Conservation (phyloP, 1,140 invertebrate genomes). For the Steinernema feltiae region DNA sequence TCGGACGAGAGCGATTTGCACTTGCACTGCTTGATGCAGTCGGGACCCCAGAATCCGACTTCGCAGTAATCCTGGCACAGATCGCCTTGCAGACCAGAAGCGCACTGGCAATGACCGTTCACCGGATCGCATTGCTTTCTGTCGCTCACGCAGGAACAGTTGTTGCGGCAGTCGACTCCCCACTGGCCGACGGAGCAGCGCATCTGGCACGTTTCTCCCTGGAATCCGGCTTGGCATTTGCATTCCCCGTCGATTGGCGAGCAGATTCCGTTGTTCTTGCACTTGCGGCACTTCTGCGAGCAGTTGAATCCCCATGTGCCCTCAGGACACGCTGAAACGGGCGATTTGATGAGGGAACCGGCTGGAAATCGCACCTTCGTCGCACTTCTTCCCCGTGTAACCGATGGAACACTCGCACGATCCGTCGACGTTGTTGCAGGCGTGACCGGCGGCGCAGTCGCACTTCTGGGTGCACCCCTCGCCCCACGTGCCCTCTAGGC, state of each 20-base stretch:
- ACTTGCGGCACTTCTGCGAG: slow-evolving; percentile 44
- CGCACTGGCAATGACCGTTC: slow-evolving; percentile 80
- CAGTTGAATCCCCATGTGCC: slow-evolving; percentile 65
- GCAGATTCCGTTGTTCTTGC: slow-evolving; percentile 62
- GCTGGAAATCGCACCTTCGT: slow-evolving; percentile 29
- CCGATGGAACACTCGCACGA: slow-evolving; percentile 59
- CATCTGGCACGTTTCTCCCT: slow-evolving; percentile 46
- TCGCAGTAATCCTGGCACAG: slow-evolving; percentile 63
- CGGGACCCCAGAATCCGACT: slow-evolving; percentile 58
- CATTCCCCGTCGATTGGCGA: slow-evolving; percentile 75
- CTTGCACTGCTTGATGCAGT: slow-evolving; percentile 58
- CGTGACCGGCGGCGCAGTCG: slow-evolving; percentile 26
- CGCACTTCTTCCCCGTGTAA: slow-evolving; percentile 50
- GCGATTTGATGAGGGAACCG: slow-evolving; percentile 56
- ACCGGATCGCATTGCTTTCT: slow-evolving; percentile 70
- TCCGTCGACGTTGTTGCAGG: slow-evolving; percentile 56
- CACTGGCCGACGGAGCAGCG: slow-evolving; percentile 59
- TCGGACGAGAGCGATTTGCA: slow-evolving; percentile 59
- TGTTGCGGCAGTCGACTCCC: slow-evolving; percentile 57
- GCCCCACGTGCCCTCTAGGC: slow-evolving; percentile 61
- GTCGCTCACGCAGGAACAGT: slow-evolving; percentile 45
- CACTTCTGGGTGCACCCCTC: slow-evolving; percentile 32
- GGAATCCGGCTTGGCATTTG: slow-evolving; percentile 59
- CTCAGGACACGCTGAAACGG: slow-evolving; percentile 43
- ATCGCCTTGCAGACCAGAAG: slow-evolving; percentile 64